Evolutionary conservation across 1,140 invertebrate genomes (phyloP), one percentile per base, ranked within the genome.

Genomic region (Euwallacea fornicatus): DNA sequence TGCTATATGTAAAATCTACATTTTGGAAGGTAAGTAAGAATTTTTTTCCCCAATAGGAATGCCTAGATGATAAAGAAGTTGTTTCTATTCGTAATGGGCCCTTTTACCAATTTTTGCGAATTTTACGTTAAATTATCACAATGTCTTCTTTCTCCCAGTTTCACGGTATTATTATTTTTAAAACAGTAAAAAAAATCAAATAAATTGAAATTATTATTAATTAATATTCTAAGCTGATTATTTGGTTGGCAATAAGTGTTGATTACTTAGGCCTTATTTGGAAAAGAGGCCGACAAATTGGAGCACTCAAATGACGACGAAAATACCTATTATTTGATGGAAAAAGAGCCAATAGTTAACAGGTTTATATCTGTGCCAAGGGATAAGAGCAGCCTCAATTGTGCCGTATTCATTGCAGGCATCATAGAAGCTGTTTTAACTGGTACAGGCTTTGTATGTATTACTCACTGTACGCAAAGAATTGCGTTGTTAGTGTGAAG

Each of bases 271-370:
- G 93, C 91, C 67, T 84, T 99, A 1, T 99, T 98, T 87, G 96
- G 96, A 9, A 94, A 94, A 80, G 98, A 99, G 86, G 97, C 97
- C 62, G 98, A 99, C 80, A 99, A 99, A 82, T 83, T 99, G 66
- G 98, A 99, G 82, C 94, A 98, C 83, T 96, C 96, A 8, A 98
- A 98, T 85, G 97, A 99, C 84, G 97, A 99, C 85, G 96, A 98
- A 78, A 87, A 91, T 72, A 98, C 94, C 16, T 98, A 99, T 84
- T 99, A 99, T 79, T 94, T 99, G 11, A 99, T 99, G 78, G 98
- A 99, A 83, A 97, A 97, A 81, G 97, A 99, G 78, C 94, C 97
- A 11, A 77, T 99, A 69, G 96, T 98, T 72, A 99, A 99, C 83
- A 93, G 92, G 79, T 99, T 92, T 82, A 98, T 99, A 76, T 99